phyloP scores from a whole-genome alignment of 2,797 vertebrate species.

The Pempheris klunzingeri region DNA sequence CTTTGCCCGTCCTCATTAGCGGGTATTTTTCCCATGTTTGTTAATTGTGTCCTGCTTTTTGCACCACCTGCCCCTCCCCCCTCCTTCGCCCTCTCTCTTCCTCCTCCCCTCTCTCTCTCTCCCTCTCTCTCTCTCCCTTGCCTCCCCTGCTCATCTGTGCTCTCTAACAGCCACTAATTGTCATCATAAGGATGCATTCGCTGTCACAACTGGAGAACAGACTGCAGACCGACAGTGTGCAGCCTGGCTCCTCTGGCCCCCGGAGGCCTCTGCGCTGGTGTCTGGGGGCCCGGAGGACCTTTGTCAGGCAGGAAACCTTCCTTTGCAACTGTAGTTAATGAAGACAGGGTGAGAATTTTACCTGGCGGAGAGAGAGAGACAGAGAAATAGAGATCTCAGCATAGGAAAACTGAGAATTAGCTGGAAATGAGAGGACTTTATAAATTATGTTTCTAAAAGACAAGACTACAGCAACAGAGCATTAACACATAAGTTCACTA shows the following conservation, averaged over 20 bases:
- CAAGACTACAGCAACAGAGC: not conserved
- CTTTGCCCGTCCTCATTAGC: constrained; percentile 92
- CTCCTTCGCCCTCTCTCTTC: constrained; percentile 45
- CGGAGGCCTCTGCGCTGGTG: constrained; percentile 65
- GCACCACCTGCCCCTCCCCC: constrained; percentile 88
- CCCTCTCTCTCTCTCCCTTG: constrained; percentile 47
- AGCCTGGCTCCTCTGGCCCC: constrained; percentile 84
- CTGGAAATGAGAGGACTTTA: constrained; percentile 42
- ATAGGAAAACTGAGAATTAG: constrained; percentile 60
- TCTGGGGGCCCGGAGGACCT: constrained; percentile 75
- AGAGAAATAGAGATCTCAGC: constrained; percentile 39
- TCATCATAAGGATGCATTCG: constrained; percentile 91
- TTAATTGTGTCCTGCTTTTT: constrained; percentile 91
- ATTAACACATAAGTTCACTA: constrained; percentile 11
- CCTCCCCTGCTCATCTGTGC: constrained; percentile 87
- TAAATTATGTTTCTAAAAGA: constrained; percentile 30
- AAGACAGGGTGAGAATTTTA: constrained; percentile 82
- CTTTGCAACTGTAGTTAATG: constrained; percentile 89
- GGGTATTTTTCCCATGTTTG: constrained; percentile 90
- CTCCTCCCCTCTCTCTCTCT: constrained; percentile 60
- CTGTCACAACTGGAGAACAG: constrained; percentile 95
- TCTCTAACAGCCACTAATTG: constrained; percentile 93
- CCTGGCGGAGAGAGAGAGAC: constrained; percentile 43
- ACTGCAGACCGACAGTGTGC: constrained; percentile 85
- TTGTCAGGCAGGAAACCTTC: constrained; percentile 81